A percentile compares a stretch with the other conserved stretches of the same genome.
These are phyloP conservation scores for Myripristis jacobus DNA, from an alignment of 2,797 vertebrate genomes.

Conservation along the genomic window DNA sequence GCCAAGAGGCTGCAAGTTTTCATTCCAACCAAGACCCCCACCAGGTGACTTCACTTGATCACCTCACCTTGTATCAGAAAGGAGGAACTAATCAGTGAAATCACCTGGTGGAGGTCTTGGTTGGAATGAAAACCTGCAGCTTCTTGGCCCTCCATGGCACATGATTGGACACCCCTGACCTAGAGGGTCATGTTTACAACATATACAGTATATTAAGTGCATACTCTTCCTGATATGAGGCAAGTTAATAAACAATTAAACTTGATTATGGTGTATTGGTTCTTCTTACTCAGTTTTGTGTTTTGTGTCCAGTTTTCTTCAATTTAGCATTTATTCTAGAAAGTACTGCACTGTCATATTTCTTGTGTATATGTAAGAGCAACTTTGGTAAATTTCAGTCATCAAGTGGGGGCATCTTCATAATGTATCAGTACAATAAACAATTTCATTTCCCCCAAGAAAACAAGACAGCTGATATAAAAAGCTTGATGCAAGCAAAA, in stretches of 20 bases:
- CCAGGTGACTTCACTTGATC: no score
- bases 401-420: conserved; percentile 74
- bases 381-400: conserved; percentile 3
- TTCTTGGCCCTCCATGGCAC: no score
- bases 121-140: no score
- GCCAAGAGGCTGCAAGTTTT: no score
- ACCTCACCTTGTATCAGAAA: no score
- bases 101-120: no score
- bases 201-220: not conserved
- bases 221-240: conserved; percentile 6
- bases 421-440: conserved; percentile 83
- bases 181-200: conserved; percentile 2
- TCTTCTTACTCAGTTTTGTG: conserved; percentile 24
- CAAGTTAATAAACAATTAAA: not conserved
- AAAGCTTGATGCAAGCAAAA: conserved; percentile 90
- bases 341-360: conserved; percentile 26
- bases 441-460: conserved; percentile 53
- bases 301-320: conserved; percentile 46
- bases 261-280: conserved; percentile 1
- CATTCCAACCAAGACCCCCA: no score
- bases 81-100: no score
- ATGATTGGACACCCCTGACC: no score
- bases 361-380: conserved; percentile 9
- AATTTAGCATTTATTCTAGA: conserved; percentile 30
- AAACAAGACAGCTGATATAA: conserved; percentile 29